Evolutionary conservation across 64 coral and sea anemone genomes (phyloP), one percentile per base, ranked within the genome.

Genomic region (Astreopora myriophthalma): DNA sequence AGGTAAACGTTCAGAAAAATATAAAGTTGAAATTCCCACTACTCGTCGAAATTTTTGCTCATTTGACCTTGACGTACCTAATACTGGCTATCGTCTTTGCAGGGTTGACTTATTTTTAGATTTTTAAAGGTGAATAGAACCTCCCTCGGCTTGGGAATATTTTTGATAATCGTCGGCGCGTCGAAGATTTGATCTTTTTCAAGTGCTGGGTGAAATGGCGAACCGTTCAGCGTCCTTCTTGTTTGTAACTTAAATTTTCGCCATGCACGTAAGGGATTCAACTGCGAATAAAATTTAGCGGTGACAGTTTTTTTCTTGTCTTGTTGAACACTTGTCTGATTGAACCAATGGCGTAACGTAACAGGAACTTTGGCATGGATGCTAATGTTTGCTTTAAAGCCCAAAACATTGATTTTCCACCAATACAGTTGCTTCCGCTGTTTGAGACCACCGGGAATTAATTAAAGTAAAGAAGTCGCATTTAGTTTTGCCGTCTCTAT

Each of bases 321-420:
- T 83, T 35, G 22, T 64, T 83, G 39, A 83, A 37, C 79, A 83
- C 30, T 64, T 63, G 17, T 1, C 7, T 35, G 1, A 35, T 34
- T 16, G 0, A 37, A 33, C 33, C 79, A 62, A 65, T 64, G 3
- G 34, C 10, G 24, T 39, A 6, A 3, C 16, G 24, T 39, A 6
- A 3, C 16, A 64, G 55, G 23, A 64, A 36, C 22, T 65, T 27
- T 38, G 55, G 9, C 52, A 64, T 28, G 2, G 65, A 25, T 12
- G 51, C 30, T 32, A 83, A 83, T 83, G 65, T 83, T 83, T 83
- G 19, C 79, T 64, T 64, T 24, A 26, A 1, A 19, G 22, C 33
- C 76, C 29, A 60, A 80, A 22, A 22, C 27, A 30, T 80, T 60
- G 31, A 48, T 35, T 31, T 48, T 29, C 55, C 9, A 79, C 22